Conservation (phyloP, 2,797 vertebrate species). For the Sebastes cheni region DNA sequence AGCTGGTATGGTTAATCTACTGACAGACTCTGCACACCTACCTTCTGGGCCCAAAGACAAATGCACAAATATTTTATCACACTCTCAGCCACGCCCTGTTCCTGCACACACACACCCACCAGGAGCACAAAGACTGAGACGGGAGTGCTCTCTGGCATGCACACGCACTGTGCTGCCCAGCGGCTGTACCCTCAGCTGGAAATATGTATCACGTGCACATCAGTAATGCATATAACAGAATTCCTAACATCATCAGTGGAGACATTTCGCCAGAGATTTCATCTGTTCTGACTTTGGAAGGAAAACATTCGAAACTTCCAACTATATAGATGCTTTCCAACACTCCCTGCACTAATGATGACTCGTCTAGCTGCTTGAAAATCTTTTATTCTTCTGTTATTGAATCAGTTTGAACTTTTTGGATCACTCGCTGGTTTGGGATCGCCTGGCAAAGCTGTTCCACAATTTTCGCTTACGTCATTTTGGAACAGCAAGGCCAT, state of each 20-base stretch:
- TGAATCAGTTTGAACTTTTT: not conserved
- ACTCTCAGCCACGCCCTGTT: not conserved
- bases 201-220: not conserved
- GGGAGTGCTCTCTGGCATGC: not conserved
- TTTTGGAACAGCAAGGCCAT: not conserved
- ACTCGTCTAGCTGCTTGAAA: not conserved
- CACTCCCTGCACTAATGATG: not conserved
- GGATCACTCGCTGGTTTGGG: not conserved
- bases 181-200: constrained; percentile 14
- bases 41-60: not conserved
- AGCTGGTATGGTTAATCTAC: not conserved
- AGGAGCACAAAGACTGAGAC: not conserved
- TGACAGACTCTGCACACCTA: not conserved
- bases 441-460: not conserved
- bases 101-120: not conserved
- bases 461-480: not conserved
- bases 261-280: not conserved
- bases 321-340: not conserved
- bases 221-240: not conserved
- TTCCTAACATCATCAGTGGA: not conserved
- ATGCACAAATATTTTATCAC: not conserved
- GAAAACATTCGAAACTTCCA: constrained; percentile 5
- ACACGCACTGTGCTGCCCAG: not conserved
- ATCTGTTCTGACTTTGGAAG: constrained; percentile 18
- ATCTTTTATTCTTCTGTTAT: not conserved